phyloP scores from a whole-genome alignment of 2,888 invertebrate genomes.

The Cerceris rybyensis region DNA sequence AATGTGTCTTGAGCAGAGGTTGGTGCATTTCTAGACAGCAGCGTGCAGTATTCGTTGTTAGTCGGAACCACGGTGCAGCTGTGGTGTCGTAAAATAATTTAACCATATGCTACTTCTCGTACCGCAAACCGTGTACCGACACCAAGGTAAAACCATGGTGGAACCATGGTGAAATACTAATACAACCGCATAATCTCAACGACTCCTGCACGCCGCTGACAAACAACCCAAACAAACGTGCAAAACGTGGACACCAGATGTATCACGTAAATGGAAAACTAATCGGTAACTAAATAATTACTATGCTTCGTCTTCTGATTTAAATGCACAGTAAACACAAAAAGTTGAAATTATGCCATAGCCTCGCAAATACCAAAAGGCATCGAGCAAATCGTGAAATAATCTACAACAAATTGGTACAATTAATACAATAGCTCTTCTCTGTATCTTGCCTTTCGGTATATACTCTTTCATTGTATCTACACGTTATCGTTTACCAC shows the following conservation, averaged over 20 bases:
- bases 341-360: no score
- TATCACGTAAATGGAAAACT: constrained; percentile 26
- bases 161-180: background rate
- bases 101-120: constrained; percentile 17
- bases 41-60: background rate
- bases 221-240: background rate
- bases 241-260: background rate
- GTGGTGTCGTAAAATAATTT: constrained; percentile 43
- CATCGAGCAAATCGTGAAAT: no score
- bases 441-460: no score
- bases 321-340: no score
- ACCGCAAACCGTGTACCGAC: background rate
- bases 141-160: background rate
- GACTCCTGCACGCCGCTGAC: background rate
- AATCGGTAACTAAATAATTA: constrained; percentile 35
- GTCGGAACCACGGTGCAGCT: constrained; percentile 8
- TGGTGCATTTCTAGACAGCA: background rate
- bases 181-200: background rate
- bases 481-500: background rate
- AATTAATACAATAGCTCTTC: no score
- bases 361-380: no score
- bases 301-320: background rate
- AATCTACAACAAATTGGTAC: no score
- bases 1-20: background rate
- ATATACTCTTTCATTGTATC: background rate